Evolutionary conservation across 2,888 invertebrate genomes (phyloP), one percentile per base, ranked within the genome.

Genomic region (Merodon equestris): DNA sequence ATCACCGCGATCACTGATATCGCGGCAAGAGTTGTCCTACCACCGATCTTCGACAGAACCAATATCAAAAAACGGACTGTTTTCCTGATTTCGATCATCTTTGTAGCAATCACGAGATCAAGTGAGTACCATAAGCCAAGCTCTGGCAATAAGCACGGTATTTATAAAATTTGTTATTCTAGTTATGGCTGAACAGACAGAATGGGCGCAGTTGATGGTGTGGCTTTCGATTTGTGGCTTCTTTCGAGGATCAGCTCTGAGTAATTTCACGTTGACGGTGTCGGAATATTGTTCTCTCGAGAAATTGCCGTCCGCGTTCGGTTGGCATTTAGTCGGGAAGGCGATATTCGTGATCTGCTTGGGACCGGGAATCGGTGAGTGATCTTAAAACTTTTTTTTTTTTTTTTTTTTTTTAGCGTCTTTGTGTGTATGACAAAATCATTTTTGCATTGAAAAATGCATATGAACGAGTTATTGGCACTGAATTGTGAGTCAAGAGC

Each of bases 211-310:
- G 42, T 89, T 95, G 9, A 91, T 94, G 91, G 83, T 92, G 4
- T 93, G 93, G 92, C 88, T 94, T 74, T 92, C 94, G 0, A 92
- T 95, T 64, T 93, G 93, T 86, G 95, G 95, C 13, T 95, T 95
- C 90, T 92, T 94, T 87, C 91, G 95, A 68, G 95, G 95, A 70
- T 93, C 94, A 85, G 93, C 94, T 13, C 90, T 95, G 50, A 94
- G 94, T 83, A 94, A 94, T 88, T 93, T 94, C 85, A 94, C 94
- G 36, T 91, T 94, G 7, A 93, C 93, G n/a, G 93, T 94, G 83
- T 94, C 94, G 0, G 94, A 94, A 87, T 93, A 93, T 84, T 93
- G 93, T 82, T 93, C 93, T 0, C 86, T 92, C 82, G 93, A 94
- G 85, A 93, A 93, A 84, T 86, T 94, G 77, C 94, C 94, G 0